phyloP scores from a whole-genome alignment of 2,797 vertebrate genomes.

The Cottoperca gobio region DNA sequence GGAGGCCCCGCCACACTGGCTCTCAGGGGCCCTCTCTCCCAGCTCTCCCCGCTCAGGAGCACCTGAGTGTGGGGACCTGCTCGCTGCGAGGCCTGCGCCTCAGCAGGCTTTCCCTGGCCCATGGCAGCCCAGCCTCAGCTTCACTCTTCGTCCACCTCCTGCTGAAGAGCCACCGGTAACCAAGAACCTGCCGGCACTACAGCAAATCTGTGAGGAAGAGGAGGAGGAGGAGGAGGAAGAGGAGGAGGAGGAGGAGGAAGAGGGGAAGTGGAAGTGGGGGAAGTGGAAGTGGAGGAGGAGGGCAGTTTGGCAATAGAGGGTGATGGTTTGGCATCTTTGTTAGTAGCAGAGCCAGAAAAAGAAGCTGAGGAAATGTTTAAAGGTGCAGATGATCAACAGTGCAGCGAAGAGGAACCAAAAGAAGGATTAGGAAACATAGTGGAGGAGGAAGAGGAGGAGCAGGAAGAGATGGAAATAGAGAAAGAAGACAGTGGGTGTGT shows the following conservation, averaged over 20 bases:
- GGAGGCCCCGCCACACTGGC: constrained; percentile 83
- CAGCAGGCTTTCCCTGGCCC: constrained; percentile 68
- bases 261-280: constrained; percentile 75
- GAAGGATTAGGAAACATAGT: constrained; percentile 16
- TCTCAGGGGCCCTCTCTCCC: constrained; percentile 68
- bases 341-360: constrained; percentile 3
- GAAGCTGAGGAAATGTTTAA: constrained; percentile 27
- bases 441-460: constrained; percentile 31
- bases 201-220: constrained; percentile 88
- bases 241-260: constrained; percentile 21
- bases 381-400: constrained; percentile 26
- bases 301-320: constrained; percentile 40
- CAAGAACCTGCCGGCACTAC: constrained; percentile 85
- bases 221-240: constrained; percentile 77
- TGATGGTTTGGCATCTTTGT: constrained; percentile 4
- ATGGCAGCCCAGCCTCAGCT: constrained; percentile 72
- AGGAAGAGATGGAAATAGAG: constrained; percentile 10
- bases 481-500: constrained; percentile 38
- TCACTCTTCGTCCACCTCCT: constrained; percentile 76
- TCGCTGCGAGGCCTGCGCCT: constrained; percentile 64
- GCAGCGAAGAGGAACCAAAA: constrained; percentile 27
- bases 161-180: constrained; percentile 78
- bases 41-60: constrained; percentile 69
- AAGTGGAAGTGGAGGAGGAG: background rate
- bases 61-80: constrained; percentile 81